Conservation (phyloP, 1,140 invertebrate species). For the Oryzaephilus surinamensis region DNA sequence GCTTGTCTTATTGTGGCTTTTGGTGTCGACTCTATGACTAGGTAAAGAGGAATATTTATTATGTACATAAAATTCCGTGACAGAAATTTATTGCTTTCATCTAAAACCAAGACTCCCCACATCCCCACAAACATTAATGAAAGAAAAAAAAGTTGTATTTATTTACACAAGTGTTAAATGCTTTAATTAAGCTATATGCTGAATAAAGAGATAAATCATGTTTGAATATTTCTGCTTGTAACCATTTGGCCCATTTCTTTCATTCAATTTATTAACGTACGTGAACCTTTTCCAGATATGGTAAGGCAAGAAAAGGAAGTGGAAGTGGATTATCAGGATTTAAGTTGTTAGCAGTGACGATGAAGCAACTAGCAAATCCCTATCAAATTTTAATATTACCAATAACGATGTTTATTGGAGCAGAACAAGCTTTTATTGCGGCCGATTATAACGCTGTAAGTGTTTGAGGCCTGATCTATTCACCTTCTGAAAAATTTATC, state of each 20-base stretch:
- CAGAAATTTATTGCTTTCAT: too few species aligned
- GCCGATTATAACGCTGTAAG: constrained; percentile 81
- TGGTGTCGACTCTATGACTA: constrained; percentile 69
- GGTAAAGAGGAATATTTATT: constrained; percentile 46
- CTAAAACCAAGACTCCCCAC: too few species aligned
- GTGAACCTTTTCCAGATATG: constrained; percentile 45
- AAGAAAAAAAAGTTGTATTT: too few species aligned
- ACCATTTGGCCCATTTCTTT: too few species aligned
- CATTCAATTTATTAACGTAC: constrained; percentile 1
- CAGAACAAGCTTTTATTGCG: constrained; percentile 85
- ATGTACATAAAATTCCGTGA: too few species aligned
- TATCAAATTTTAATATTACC: constrained; percentile 79
- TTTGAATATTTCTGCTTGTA: too few species aligned
- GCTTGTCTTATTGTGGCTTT: constrained; percentile 68
- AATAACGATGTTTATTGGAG: constrained; percentile 87
- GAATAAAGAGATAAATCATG: too few species aligned
- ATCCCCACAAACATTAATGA: too few species aligned
- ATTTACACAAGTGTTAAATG: not conserved
- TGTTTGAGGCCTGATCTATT: constrained; percentile 17
- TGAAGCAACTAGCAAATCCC: constrained; percentile 62
- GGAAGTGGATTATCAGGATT: constrained; percentile 43
- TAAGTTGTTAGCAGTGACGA: constrained; percentile 63
- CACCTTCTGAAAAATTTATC: not conserved
- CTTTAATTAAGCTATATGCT: too few species aligned
- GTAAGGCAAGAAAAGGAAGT: constrained; percentile 36